Evolutionary conservation across 2,797 vertebrate species (phyloP), one percentile per base, ranked within the genome.

Genomic region (Rhabdomys pumilio): DNA sequence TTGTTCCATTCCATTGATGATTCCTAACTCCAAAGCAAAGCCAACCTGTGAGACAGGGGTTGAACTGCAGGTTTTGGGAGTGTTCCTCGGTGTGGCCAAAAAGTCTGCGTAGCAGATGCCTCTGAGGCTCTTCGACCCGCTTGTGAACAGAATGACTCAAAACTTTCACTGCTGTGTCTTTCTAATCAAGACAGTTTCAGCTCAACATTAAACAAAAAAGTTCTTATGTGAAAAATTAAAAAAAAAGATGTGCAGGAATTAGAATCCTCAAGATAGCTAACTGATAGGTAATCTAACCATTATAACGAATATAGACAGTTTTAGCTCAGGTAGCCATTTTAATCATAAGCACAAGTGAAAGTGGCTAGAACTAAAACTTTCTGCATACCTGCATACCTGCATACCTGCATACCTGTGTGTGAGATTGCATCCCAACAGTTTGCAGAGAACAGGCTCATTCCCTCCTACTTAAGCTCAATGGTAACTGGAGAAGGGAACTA

Each of bases 391-490:
- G 57, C 19, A 57, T 19, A 6, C 55, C 17, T 19, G 17, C 17
- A 57, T 6, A 57, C 55, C 55, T 57, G 55, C 4, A 57, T 50
- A 50, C 50, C 50, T n/a, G 72, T 3, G 4, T 69, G 11, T 29
- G 73, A 83, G 20, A 47, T 34, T 47, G 6, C 14, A 0, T 3
- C 26, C 50, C 8, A n/a, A 10, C 29, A 0, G 1, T 80, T 86
- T 79, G 41, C 55, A 86, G 44, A 29, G 57, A 65, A n/a, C 67
- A 65, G 72, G 44, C 65, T 53, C 84, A 79, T 93, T 92, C 76
- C 57, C 86, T 24, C 65, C 22, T 6, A 29, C 17, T 63, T 82
- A 44, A 10, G 77, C 3, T 80, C 76, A 14, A 55, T 75, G 41
- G 15, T 15, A 72, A n/a, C 9, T 90, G 72, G 26, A 83, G 20